Base-by-base conservation (phyloP, 2,797 vertebrate genomes). In the Sebastes cheni region DNA sequence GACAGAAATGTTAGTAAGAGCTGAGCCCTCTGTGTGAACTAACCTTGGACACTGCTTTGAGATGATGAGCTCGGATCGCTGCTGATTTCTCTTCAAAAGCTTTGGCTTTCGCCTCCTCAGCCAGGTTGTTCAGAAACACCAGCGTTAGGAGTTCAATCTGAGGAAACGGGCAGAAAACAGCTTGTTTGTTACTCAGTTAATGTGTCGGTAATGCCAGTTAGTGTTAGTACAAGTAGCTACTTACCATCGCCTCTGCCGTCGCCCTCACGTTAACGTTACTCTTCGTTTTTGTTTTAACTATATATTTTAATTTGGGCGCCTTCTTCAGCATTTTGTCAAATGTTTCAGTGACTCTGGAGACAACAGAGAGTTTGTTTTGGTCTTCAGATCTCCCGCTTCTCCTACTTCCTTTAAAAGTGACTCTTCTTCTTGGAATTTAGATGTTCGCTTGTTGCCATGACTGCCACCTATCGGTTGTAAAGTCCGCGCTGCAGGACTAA, bases 141-240 rank as follows among this genome's bases (percentile, higher is more conserved):
- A 99, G 88, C 55, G 96, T 95, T 64, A 84, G 94, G 82, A 99
- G 95, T 82, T 98, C 97, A 58, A 98, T 88, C 98, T 99, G 93
- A 73, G 36, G 73, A 87, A 88, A 34, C n/a, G 29, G 64, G 59
- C 29, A 13, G 5, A 22, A 5, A 36, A 1, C 0, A 1, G 3
- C 0, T 5, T 4, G 4, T 54, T 42, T 32, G 6, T 82, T 3
- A 12, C 20, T 5, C 4, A 11, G 16, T 5, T 3, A 18, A 6
- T 6, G 0, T 9, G 30, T 58, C 16, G 27, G 20, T 13, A 5
- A 16, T 30, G 52, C 1, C 27, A 30, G 20, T 46, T 30, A 42
- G 7, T 25, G 11, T 3, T 3, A 13, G 18, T 14, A 32, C 1
- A 42, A n/a, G n/a, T 4, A 6, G 2, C 10, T 18, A 30, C 76